phyloP scores from a whole-genome alignment of 2,888 invertebrate genomes.

The Sinopyrophorus schimmeli region DNA sequence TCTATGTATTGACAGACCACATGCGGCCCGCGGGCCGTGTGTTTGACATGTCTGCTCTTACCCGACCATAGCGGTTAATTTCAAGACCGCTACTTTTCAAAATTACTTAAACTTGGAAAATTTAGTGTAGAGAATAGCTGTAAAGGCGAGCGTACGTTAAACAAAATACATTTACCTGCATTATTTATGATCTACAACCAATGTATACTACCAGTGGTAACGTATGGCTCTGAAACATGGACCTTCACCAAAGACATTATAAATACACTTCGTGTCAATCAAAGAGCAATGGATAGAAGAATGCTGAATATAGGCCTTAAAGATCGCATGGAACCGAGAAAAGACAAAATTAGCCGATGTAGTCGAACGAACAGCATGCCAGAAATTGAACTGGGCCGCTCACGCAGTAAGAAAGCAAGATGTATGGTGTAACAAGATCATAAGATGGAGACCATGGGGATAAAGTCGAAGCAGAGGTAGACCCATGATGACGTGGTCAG shows the following conservation, averaged over 20 bases:
- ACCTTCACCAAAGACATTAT: neutral
- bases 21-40: too few relatives aligned
- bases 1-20: too few relatives aligned
- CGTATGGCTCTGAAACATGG: conserved; percentile 4
- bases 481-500: conserved; percentile 7
- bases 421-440: conserved; percentile 7
- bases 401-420: conserved; percentile 13
- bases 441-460: conserved; percentile 1
- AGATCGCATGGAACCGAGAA: conserved; percentile 7
- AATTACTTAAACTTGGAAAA: too few relatives aligned
- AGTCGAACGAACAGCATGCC: conserved; percentile 5
- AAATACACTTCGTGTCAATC: conserved; percentile 7
- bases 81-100: too few relatives aligned
- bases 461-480: conserved; percentile 2
- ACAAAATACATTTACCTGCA: too few relatives aligned
- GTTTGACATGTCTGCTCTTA: too few relatives aligned
- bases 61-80: too few relatives aligned
- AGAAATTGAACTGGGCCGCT: conserved; percentile 2
- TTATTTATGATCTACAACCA: too few relatives aligned
- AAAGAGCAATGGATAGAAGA: conserved; percentile 2
- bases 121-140: too few relatives aligned
- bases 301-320: conserved; percentile 3
- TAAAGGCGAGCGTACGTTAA: too few relatives aligned
- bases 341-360: conserved; percentile 3
- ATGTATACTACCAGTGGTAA: conserved; percentile 2